Evolutionary conservation across 1,140 invertebrate species (phyloP).

Genomic region (silkworm (Bombyx mori)): DNA sequence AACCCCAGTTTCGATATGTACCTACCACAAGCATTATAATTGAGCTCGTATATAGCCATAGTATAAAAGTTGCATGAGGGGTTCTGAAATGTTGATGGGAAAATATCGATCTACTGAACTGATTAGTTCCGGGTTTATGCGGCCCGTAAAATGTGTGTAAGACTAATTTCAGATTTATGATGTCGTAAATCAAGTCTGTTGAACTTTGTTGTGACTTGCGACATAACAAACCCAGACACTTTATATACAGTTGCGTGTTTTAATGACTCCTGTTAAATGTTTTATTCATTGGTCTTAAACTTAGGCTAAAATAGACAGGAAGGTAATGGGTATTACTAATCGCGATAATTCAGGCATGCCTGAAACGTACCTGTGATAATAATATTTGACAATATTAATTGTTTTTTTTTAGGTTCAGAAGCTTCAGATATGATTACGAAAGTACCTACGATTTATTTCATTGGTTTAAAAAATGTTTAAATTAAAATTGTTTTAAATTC

Average conservation of each 20-base stretch:
- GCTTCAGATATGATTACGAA: too few relatives aligned
- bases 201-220: conserved; percentile 18
- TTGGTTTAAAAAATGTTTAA: too few relatives aligned
- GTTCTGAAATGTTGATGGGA: conserved; percentile 24
- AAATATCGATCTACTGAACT: conserved; percentile 40
- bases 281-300: conserved; percentile 3
- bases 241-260: too few relatives aligned
- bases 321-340: too few relatives aligned
- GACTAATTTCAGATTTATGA: conserved; percentile 62
- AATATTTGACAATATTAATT: too few relatives aligned
- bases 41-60: conserved; percentile 13
- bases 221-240: too few relatives aligned
- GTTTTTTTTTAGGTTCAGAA: too few relatives aligned
- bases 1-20: not conserved
- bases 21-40: not conserved
- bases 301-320: not conserved
- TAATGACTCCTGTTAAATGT: too few relatives aligned
- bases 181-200: conserved; percentile 53
- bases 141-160: conserved; percentile 46
- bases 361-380: too few relatives aligned
- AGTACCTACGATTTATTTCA: too few relatives aligned
- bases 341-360: too few relatives aligned
- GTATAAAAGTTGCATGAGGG: conserved; percentile 22
- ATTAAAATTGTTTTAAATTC: too few relatives aligned
- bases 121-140: conserved; percentile 57